Evolutionary conservation across 2,888 invertebrate species (phyloP).

Genomic region (Thelaira solivaga): DNA sequence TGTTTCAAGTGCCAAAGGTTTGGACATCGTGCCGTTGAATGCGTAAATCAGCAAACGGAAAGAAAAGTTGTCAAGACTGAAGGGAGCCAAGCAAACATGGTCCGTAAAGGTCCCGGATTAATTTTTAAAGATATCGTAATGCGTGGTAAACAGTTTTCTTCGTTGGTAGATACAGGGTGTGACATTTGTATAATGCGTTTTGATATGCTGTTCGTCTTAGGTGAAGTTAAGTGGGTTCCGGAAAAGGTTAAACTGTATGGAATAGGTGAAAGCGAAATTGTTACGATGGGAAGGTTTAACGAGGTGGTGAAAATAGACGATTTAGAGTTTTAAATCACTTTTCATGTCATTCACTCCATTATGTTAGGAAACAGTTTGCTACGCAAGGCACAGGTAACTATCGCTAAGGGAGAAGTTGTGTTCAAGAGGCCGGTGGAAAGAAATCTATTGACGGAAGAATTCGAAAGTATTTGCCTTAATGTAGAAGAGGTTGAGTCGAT

Average conservation of each 20-base stretch:
- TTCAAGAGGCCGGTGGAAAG: no score
- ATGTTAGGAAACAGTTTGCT: conserved; percentile 9
- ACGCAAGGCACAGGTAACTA: not conserved
- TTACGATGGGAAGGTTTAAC: conserved; percentile 1
- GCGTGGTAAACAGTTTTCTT: not conserved
- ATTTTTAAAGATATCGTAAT: not conserved
- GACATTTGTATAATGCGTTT: not conserved
- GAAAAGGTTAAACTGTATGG: not conserved
- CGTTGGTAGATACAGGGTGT: conserved; percentile 13
- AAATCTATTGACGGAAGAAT: not conserved
- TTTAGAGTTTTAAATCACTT: not conserved
- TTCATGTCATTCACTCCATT: not conserved
- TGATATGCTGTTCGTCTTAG: conserved; percentile 8
- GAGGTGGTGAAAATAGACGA: not conserved
- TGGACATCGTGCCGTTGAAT: conserved; percentile 1
- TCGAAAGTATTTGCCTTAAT: not conserved
- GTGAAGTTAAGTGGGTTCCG: not conserved
- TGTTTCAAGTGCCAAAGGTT: not conserved
- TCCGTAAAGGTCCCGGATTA: not conserved
- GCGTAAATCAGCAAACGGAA: not conserved
- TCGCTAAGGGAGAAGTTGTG: not conserved
- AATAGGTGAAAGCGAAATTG: not conserved
- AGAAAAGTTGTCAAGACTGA: not conserved
- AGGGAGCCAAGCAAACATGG: conserved; percentile 15
- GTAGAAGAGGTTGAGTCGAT: not conserved